Conservation (phyloP, 2,113 vertebrate genomes). For the Neomonachus schauinslandi region DNA sequence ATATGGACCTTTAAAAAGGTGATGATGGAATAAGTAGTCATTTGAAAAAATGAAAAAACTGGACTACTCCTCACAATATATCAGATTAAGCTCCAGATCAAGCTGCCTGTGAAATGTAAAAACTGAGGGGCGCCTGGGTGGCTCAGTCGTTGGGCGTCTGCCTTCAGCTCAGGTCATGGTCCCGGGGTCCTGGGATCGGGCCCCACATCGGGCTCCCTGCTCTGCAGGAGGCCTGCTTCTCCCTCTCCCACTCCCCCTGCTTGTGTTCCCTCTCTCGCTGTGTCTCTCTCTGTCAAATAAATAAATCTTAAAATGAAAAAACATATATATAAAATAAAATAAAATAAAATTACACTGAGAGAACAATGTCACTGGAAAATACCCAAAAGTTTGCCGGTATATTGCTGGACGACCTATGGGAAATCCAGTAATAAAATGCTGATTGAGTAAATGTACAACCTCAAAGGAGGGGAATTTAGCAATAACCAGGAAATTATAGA, state of each 20-base stretch:
- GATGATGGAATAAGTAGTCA: background rate
- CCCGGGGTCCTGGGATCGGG: too few species aligned
- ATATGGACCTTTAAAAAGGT: background rate
- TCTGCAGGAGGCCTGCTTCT: too few species aligned
- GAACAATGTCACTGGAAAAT: background rate
- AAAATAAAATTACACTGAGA: background rate
- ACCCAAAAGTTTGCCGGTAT: background rate
- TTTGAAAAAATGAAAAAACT: background rate
- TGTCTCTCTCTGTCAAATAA: too few species aligned
- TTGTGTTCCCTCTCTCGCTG: too few species aligned
- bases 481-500: background rate
- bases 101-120: too few species aligned
- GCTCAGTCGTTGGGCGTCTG: too few species aligned
- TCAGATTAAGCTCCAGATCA: background rate
- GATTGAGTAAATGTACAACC: background rate
- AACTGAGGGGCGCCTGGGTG: too few species aligned
- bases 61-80: background rate
- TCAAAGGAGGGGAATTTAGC: background rate
- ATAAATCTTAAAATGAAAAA: too few species aligned
- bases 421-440: background rate
- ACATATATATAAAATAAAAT: too few species aligned
- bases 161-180: too few species aligned
- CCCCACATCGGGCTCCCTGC: too few species aligned
- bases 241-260: too few species aligned
- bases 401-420: background rate